Evolutionary conservation across 2,113 vertebrate genomes (phyloP).

Genomic region (Elachura formosa): DNA sequence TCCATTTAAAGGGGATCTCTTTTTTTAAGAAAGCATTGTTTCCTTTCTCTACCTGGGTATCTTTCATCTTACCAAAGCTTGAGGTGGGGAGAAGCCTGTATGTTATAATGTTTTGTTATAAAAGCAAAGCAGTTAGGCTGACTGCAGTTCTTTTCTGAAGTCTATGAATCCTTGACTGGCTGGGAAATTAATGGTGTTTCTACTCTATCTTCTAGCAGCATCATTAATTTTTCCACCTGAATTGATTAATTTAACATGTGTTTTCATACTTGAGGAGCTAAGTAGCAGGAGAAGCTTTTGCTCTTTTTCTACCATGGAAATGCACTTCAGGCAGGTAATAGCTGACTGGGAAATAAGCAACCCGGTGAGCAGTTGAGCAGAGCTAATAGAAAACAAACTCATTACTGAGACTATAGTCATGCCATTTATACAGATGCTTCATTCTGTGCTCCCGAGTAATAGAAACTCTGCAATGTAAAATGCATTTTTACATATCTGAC

Average conservation of each 20-base stretch:
- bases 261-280: background rate
- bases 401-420: background rate
- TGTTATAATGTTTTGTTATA: background rate
- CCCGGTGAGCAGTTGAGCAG: background rate
- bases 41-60: background rate
- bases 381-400: background rate
- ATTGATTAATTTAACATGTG: background rate
- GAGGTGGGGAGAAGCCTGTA: background rate
- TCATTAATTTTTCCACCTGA: slow-evolving; percentile 24
- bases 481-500: background rate
- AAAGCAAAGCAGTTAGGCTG: background rate
- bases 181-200: background rate
- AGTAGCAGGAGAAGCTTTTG: background rate
- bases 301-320: background rate
- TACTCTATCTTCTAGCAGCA: background rate
- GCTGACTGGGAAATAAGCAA: background rate
- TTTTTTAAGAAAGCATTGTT: background rate
- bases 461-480: background rate
- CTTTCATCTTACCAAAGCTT: background rate
- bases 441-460: background rate
- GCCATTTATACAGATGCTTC: background rate
- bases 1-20: background rate
- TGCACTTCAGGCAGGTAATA: background rate
- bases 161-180: background rate
- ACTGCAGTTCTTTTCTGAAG: background rate